These are phyloP conservation scores for Busseola fusca DNA, from an alignment of 2,888 invertebrate species.

Conservation along the genomic window DNA sequence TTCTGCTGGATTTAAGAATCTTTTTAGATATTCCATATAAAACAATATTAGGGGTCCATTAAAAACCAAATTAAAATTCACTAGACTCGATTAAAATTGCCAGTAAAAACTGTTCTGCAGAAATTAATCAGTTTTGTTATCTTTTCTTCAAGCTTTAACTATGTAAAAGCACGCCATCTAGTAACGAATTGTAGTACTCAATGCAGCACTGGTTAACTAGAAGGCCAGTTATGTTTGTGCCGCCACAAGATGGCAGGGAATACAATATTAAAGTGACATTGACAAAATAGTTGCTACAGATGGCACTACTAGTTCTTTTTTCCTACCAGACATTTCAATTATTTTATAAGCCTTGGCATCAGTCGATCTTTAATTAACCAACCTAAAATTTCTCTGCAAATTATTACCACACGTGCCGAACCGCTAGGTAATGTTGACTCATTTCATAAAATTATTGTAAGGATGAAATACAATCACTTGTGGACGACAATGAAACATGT, in stretches of 20 bases:
- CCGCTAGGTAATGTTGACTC: too few relatives aligned
- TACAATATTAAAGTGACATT: not conserved
- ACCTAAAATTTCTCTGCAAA: not conserved
- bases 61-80: not conserved
- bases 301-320: constrained; percentile 32
- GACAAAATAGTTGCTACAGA: constrained; percentile 14
- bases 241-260: constrained; percentile 33
- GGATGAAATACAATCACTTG: too few relatives aligned
- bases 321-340: too few relatives aligned
- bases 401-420: not conserved
- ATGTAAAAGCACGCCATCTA: constrained; percentile 31
- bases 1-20: too few relatives aligned
- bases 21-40: not conserved
- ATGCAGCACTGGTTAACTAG: too few relatives aligned
- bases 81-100: not conserved
- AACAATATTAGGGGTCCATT: not conserved
- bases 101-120: not conserved
- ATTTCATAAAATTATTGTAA: too few relatives aligned
- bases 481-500: too few relatives aligned
- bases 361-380: not conserved
- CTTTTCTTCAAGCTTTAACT: not conserved
- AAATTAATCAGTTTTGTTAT: not conserved
- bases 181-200: not conserved
- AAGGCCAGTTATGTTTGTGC: fast-evolving
- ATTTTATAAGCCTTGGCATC: too few relatives aligned